Percentiles rank a stretch among this genome's conserved stretches.
These are phyloP conservation scores for Embiotoca jacksoni DNA, from an alignment of 2,113 vertebrate genomes.

Conservation along the genomic window DNA sequence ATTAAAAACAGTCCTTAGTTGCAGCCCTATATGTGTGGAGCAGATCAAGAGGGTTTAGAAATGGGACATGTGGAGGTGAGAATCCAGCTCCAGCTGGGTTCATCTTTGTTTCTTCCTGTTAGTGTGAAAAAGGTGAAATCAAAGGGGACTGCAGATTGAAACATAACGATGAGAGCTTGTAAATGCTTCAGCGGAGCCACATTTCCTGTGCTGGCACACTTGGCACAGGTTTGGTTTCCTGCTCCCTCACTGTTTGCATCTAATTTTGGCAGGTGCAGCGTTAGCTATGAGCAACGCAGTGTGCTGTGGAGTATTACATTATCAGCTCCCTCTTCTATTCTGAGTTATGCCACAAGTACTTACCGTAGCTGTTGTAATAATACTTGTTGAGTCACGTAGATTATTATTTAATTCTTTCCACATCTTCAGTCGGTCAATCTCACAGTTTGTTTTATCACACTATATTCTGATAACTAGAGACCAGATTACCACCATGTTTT, in stretches of 20 bases:
- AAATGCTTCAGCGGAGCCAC: slow-evolving; percentile 28
- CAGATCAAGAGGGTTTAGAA: background rate
- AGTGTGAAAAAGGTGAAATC: slow-evolving; percentile 1
- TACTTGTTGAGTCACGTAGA: too few species aligned
- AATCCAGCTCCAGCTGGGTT: background rate
- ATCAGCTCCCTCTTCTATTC: background rate
- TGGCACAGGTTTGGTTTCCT: slow-evolving; percentile 54
- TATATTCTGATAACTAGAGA: too few species aligned
- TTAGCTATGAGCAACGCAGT: background rate
- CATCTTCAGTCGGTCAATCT: too few species aligned
- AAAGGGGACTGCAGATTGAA: background rate
- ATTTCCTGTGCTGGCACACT: slow-evolving; percentile 44
- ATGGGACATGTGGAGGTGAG: background rate
- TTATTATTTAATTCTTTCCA: too few species aligned
- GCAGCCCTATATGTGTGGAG: too few species aligned
- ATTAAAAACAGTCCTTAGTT: too few species aligned
- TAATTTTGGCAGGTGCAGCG: slow-evolving; percentile 9
- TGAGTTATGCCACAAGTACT: background rate
- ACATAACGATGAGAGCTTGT: background rate
- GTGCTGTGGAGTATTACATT: background rate
- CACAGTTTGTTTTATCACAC: too few species aligned
- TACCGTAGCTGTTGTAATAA: too few species aligned
- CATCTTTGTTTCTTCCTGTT: background rate
- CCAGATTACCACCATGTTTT: too few species aligned
- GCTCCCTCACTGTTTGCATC: slow-evolving; percentile 13